Percentiles rank a stretch among this genome's conserved stretches.
phyloP scores from a whole-genome alignment of 2,797 vertebrate genomes.

The Hapalemur alaotrensis region DNA sequence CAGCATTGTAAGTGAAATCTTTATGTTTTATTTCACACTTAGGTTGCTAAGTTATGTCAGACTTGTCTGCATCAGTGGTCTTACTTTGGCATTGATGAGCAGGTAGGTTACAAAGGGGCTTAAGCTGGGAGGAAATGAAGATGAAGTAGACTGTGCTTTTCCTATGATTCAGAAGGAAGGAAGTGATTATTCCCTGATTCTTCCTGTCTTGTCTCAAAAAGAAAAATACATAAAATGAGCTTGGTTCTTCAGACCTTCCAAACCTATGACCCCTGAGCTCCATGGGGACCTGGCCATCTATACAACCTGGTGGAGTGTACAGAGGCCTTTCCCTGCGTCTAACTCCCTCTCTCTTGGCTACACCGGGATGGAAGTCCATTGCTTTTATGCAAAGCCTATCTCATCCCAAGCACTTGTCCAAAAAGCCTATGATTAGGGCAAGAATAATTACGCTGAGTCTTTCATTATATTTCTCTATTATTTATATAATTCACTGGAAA shows the following conservation, averaged over 20 bases:
- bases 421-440: not conserved
- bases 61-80: not conserved
- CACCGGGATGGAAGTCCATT: not conserved
- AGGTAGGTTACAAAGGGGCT: not conserved
- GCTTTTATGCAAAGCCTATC: not conserved
- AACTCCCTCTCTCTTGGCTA: not conserved
- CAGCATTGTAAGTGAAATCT: not conserved
- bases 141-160: not conserved
- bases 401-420: not conserved
- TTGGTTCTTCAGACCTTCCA: not conserved
- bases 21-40: not conserved
- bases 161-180: not conserved
- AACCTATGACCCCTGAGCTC: not conserved
- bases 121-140: not conserved
- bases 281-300: not conserved
- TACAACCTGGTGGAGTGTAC: rapidly evolving
- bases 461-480: not conserved
- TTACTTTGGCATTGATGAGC: rapidly evolving
- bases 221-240: not conserved
- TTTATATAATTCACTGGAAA: not conserved
- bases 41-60: not conserved
- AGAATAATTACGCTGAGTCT: not conserved
- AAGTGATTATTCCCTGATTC: not conserved
- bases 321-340: not conserved
- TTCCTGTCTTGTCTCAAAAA: not conserved